These are phyloP conservation scores for Artibeus jamaicensis DNA, from an alignment of 2,797 vertebrate species.

Conservation along the genomic window DNA sequence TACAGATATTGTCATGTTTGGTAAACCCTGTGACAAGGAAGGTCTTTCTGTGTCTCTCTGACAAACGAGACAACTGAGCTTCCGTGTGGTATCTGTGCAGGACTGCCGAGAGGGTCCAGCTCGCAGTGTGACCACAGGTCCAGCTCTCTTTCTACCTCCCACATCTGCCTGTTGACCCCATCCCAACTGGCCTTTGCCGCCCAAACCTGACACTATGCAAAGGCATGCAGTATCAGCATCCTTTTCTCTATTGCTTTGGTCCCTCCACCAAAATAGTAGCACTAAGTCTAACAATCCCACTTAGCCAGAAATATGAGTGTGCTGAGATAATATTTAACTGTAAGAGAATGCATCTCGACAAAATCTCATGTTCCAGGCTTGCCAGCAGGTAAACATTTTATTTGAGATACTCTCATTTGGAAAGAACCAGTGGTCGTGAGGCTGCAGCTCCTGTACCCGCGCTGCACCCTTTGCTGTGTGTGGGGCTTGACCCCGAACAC, in stretches of 20 bases:
- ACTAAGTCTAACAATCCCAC: background rate
- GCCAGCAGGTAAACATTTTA: background rate
- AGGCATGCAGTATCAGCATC: background rate
- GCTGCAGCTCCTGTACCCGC: too few species aligned
- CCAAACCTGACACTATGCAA: background rate
- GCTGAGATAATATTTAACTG: background rate
- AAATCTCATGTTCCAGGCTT: background rate
- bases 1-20: background rate
- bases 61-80: background rate
- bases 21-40: background rate
- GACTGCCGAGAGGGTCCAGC: background rate
- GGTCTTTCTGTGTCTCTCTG: background rate
- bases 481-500: background rate
- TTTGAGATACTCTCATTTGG: background rate
- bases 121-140: background rate
- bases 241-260: background rate
- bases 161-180: background rate
- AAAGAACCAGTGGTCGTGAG: background rate
- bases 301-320: background rate
- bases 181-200: background rate
- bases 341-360: background rate
- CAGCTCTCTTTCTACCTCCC: background rate
- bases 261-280: background rate
- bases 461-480: background rate
- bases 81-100: background rate